Evolutionary conservation across 1,140 invertebrate species (phyloP).

Genomic region (Nasonia vitripennis): DNA sequence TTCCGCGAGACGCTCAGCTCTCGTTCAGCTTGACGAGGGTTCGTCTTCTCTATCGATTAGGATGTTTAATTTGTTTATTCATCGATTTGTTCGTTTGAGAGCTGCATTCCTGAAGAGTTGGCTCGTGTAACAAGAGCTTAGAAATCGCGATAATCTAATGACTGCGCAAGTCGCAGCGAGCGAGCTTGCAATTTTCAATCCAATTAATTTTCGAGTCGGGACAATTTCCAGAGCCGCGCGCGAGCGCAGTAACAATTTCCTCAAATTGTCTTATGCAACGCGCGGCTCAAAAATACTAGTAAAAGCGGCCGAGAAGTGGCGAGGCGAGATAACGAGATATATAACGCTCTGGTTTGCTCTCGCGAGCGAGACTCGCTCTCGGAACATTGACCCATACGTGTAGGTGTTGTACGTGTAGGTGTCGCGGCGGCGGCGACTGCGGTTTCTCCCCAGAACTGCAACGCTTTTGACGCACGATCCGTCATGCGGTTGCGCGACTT

Average conservation of each 20-base stretch:
- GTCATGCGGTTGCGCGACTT: background rate
- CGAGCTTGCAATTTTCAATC: background rate
- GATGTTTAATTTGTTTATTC: too few relatives aligned
- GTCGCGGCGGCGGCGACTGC: background rate
- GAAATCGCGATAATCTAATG: background rate
- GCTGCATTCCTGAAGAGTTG: background rate
- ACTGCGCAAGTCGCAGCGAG: too few relatives aligned
- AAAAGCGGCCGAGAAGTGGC: background rate
- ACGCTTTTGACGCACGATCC: background rate
- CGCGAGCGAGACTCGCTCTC: background rate
- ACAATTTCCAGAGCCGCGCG: background rate
- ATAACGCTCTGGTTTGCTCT: background rate
- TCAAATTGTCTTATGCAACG: slow-evolving; percentile 36
- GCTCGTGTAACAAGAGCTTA: too few relatives aligned
- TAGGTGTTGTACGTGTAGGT: slow-evolving; percentile 15
- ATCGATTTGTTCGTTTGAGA: too few relatives aligned
- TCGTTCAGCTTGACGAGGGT: too few relatives aligned
- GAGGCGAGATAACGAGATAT: background rate
- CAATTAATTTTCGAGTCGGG: background rate
- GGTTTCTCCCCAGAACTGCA: too few relatives aligned
- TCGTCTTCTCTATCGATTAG: too few relatives aligned
- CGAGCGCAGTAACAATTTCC: slow-evolving; percentile 3
- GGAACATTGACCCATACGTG: slow-evolving; percentile 29
- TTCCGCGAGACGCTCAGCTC: too few relatives aligned
- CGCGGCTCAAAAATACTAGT: background rate